Evolutionary conservation across 2,888 invertebrate species (phyloP).

Genomic region (Alcis repandata): DNA sequence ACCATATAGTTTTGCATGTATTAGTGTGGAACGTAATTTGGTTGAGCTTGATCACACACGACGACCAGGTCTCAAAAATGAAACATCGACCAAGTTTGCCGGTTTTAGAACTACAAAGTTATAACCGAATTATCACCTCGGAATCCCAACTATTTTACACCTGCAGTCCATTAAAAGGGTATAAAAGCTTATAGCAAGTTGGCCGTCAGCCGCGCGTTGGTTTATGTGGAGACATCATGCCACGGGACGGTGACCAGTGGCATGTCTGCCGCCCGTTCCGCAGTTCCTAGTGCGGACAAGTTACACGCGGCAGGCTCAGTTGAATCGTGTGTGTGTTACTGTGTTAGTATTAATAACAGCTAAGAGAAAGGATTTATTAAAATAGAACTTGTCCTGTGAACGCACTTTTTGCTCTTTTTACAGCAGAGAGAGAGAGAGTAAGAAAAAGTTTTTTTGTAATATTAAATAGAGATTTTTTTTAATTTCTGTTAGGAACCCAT

Average conservation of each 20-base stretch:
- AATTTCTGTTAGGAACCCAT: too few relatives aligned
- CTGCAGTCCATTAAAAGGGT: conserved; percentile 45
- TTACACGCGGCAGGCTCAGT: conserved; percentile 29
- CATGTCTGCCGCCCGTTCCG: conserved; percentile 76
- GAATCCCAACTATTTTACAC: conserved; percentile 20
- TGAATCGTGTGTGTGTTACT: too few relatives aligned
- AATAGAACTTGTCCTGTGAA: too few relatives aligned
- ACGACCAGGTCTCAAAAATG: conserved; percentile 25
- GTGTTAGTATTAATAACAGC: too few relatives aligned
- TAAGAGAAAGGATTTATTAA: too few relatives aligned
- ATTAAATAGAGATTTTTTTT: too few relatives aligned
- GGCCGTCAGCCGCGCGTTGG: conserved; percentile 39
- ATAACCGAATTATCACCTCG: background rate
- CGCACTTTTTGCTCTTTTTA: too few relatives aligned
- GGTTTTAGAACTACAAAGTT: background rate
- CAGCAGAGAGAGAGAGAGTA: too few relatives aligned
- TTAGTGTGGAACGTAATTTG: too few relatives aligned
- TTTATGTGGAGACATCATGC: conserved; percentile 67
- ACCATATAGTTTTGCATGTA: too few relatives aligned
- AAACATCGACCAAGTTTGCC: background rate
- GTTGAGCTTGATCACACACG: too few relatives aligned
- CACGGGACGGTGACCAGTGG: conserved; percentile 57
- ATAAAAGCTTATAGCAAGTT: conserved; percentile 50
- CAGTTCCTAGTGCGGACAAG: conserved; percentile 53
- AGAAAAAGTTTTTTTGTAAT: too few relatives aligned